Conservation (phyloP, 1,140 invertebrate genomes). For the Zaprionus ornatus region DNA sequence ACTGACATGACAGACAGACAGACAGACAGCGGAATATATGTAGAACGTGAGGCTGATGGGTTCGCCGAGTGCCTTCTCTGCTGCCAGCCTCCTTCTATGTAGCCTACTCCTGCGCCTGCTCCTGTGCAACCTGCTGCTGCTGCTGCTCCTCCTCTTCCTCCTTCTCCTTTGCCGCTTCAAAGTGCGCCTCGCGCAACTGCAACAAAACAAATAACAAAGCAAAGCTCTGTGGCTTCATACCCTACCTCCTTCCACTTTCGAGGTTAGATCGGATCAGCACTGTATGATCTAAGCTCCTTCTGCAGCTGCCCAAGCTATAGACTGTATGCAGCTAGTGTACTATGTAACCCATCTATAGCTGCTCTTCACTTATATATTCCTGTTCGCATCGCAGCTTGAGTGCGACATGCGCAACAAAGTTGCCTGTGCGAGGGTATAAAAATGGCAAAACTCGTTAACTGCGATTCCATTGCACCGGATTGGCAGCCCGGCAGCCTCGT, state of each 20-base stretch:
- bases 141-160: neutral
- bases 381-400: neutral
- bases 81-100: neutral
- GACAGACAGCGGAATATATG: slow-evolving; percentile 40
- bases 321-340: no score
- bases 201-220: slow-evolving; percentile 19
- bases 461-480: slow-evolving; percentile 60
- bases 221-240: slow-evolving; percentile 9
- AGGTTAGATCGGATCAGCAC: neutral
- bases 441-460: slow-evolving; percentile 76
- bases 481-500: slow-evolving; percentile 40
- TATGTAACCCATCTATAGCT: neutral
- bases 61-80: neutral
- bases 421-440: slow-evolving; percentile 23
- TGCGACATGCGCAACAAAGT: neutral
- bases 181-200: slow-evolving; percentile 39
- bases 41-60: slow-evolving; percentile 39
- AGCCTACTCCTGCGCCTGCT: neutral
- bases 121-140: neutral
- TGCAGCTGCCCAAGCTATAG: no score
- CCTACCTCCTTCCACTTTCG: neutral
- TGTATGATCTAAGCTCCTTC: no score
- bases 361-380: neutral
- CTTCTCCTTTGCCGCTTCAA: slow-evolving; percentile 49
- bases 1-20: slow-evolving; percentile 7